These are phyloP conservation scores for Onchidella celtica DNA, from an alignment of 2,888 invertebrate species.

Conservation along the genomic window DNA sequence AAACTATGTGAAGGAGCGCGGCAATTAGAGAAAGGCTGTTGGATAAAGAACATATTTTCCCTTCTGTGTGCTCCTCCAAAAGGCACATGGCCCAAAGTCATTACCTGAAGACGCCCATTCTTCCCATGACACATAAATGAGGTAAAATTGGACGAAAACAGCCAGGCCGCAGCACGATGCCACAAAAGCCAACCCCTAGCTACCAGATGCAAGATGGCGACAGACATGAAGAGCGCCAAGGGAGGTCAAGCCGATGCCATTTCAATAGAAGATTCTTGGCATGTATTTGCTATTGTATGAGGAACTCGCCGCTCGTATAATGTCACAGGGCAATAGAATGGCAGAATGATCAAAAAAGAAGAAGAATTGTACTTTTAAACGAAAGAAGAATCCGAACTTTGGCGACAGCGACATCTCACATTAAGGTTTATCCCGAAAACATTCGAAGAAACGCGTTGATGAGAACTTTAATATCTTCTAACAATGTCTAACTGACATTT, in stretches of 20 bases:
- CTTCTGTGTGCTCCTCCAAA: background rate
- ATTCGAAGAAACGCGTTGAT: too few species aligned
- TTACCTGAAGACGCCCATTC: background rate
- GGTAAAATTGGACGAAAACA: conserved; percentile 19
- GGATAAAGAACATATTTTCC: background rate
- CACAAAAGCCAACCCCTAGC: background rate
- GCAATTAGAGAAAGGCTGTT: background rate
- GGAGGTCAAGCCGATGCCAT: conserved; percentile 7
- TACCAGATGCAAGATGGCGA: conserved; percentile 4
- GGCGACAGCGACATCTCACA: too few species aligned
- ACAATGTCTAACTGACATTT: too few species aligned
- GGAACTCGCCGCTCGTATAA: too few species aligned
- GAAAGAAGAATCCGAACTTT: too few species aligned
- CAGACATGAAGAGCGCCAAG: background rate
- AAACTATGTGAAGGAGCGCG: background rate
- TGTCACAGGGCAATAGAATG: too few species aligned
- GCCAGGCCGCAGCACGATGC: too few species aligned
- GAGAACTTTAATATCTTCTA: too few species aligned
- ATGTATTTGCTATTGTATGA: too few species aligned
- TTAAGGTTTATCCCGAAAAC: too few species aligned
- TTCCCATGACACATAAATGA: background rate
- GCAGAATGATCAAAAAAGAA: too few species aligned
- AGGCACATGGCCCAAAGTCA: background rate
- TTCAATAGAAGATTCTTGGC: background rate
- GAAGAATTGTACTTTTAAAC: too few species aligned